Evolutionary conservation across 2,888 invertebrate species (phyloP), one percentile per base, ranked within the genome.

Genomic region (Alloscopus bannaensis): DNA sequence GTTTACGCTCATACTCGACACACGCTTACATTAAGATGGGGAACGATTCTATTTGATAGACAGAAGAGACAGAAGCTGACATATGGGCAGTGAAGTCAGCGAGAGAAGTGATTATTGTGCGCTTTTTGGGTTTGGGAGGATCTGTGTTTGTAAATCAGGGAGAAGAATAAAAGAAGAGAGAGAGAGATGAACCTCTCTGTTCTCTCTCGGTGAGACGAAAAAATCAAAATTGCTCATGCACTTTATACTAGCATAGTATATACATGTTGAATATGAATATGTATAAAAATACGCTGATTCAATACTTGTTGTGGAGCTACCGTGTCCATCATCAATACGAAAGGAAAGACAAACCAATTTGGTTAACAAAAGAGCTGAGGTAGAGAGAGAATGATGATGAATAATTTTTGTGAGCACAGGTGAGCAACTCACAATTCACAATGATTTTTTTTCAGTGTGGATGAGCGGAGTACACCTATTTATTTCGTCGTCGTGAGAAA

Each of bases 401-500:
- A 75, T 66, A 75, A 68, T 75, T 75, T 72, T 28, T 47, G 62
- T 55, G 24, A 60, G 28, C 16, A 22, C 18, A 64, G 40, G 31
- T 36, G 60, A 60, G 60, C 13, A 20, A 16, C 4, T 45, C n/a
- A 16, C 20, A 28, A 64, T n/a, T n/a, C n/a, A n/a, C 16, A 24
- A 64, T 42, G 64, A 40, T 4, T 57, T 22, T 24, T 18, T 26
- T n/a, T 36, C 13, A 13, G 36, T 36, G 6, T 8, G 13, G 13
- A 36, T 16, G 18, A 11, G n/a, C 13, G n/a, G 45, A 45, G 13
- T 18, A 45, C 36, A 36, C 6, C 18, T n/a, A n/a, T n/a, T n/a
- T n/a, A n/a, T n/a, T n/a, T n/a, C n/a, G n/a, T 18, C 26, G 73
- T 73, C 73, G 73, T 73, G 73, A 73, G 73, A 72, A 72, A 70